Base-by-base conservation (phyloP, 2,113 vertebrate genomes). In the Scalopus aquaticus region DNA sequence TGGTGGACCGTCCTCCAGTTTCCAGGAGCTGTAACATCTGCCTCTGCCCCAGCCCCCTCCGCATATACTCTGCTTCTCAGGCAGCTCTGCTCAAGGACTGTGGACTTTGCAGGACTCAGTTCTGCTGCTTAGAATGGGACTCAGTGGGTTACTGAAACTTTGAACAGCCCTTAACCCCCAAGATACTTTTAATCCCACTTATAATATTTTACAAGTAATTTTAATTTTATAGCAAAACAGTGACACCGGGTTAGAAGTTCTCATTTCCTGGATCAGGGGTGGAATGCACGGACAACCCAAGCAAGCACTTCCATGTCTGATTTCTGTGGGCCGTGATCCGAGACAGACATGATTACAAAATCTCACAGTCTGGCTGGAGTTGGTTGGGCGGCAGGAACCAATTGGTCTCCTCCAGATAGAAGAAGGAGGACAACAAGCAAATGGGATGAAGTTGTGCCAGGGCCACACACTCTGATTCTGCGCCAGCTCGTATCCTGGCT, bases 271-370 rank as follows among this genome's bases (percentile, higher is more conserved):
- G 81, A 65, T 90, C 42, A 1, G 9, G 77, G 58, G 58, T 83
- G 46, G 86, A 94, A 94, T 32, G 73, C 7, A 2, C 83, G 86
- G 83, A 84, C 83, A 69, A 28, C 56, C 70, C 73, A 49, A 88
- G 91, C 0, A 8, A 70, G 49, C 6, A 0, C 19, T 84, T 93
- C 79, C 12, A 24, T 28, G 64, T 95, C 93, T 76, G 76, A 76
- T 70, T 77, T 91, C 89, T 90, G 42, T 70, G 76, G 87, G 62
- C 74, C 0, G 0, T 37, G 86, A 81, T 42, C 74, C 1, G 20
- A 89, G 95, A 81, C 76, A 96, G 96, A 85, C 76, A 30, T 0
- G 24, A 81, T 96, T 93, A 85, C 91, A 90, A 93, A 94, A 92
- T 76, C 80, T 42, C 17, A 54, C 19, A 4, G 77, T 92, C 95